Base-by-base conservation (phyloP, 2,113 vertebrate species). In the Pseudolaguvia tuberculata region DNA sequence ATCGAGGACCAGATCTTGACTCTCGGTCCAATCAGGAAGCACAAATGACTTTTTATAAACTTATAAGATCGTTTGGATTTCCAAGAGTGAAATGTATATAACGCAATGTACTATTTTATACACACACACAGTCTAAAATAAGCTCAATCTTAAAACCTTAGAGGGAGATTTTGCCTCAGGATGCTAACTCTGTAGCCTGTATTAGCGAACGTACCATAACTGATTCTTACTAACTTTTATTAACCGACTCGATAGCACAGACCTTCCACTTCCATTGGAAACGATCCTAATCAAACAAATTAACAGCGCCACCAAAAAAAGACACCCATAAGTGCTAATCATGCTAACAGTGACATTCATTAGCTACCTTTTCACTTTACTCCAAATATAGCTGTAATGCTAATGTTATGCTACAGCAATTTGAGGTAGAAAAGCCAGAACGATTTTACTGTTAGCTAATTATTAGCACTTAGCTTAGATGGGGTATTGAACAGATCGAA, bases 1-100 rank as follows among this genome's bases (percentile, higher is more conserved):
- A 72, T 81, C 77, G 73, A 74, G 81, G 80, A 78, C 63, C 59
- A 76, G 70, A 62, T 73, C 68, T 58, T 42, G 53, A 70, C 65
- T 57, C 76, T 69, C 79, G 78, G 76, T 80, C 39, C 52, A 53
- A 48, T 48, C 20, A 8, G 14, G 47, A 73, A 79, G 63, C 63
- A 65, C 68, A 72, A 52, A 59, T 63, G 47, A 79, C 21, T 45
- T 25, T 42, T 15, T 15, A 21, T 8, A 21, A 48, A 61, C 20
- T 6, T 6, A 50, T 25, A 9, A 27, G 21, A 39, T 51, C 1
- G 3, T 21, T 23, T 17, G 21, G 20, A 21, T 21, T 14, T 45
- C 3, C 5, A 9, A 61, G 57, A 20, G 57, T 35, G 57, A 61
- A 58, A 58, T 27, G 15, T 15, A 29, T 58, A 6, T 11, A 61